phyloP scores from a whole-genome alignment of 2,888 invertebrate genomes.

The Protophormia terraenovae region DNA sequence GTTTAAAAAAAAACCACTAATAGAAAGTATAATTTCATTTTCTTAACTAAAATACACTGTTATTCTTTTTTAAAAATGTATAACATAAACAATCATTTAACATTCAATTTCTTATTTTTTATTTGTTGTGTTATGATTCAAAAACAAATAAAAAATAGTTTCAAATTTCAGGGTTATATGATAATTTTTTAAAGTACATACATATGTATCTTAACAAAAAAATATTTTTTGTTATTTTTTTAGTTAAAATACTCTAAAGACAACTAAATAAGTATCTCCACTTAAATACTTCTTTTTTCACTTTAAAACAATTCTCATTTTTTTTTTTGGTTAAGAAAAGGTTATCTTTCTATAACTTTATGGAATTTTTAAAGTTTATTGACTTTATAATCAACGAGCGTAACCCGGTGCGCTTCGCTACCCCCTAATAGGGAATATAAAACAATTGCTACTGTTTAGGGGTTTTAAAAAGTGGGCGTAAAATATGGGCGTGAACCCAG shows the following conservation, averaged over 20 bases:
- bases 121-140: neutral
- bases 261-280: neutral
- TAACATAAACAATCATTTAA: conserved; percentile 5
- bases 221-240: neutral
- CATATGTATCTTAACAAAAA: neutral
- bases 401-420: no score
- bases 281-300: neutral
- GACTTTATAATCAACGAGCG: conserved; percentile 33
- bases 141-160: neutral
- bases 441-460: no score
- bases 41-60: neutral
- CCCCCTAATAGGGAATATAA: no score
- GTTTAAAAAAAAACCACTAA: neutral
- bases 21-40: no score
- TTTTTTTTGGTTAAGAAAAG: neutral
- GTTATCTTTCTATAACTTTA: conserved; percentile 41
- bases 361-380: conserved; percentile 51
- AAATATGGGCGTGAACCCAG: no score
- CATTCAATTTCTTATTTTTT: neutral
- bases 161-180: conserved; percentile 16
- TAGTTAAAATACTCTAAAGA: neutral
- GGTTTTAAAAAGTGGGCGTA: no score
- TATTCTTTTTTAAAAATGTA: neutral
- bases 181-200: neutral
- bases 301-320: neutral